These are phyloP conservation scores for Calephelis perditalis DNA, from an alignment of 2,888 invertebrate genomes.

Conservation along the genomic window DNA sequence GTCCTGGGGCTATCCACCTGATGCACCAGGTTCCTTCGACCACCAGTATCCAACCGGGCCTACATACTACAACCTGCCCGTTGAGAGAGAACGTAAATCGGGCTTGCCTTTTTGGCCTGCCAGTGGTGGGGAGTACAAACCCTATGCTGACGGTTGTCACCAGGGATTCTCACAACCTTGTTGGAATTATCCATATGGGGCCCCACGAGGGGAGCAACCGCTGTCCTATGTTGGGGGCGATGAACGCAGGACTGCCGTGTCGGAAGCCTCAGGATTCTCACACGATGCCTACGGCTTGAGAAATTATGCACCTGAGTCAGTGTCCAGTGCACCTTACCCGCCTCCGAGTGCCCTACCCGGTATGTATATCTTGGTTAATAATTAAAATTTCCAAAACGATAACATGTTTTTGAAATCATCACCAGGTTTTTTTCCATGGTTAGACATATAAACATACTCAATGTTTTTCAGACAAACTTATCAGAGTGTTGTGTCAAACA, in stretches of 20 bases:
- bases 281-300: slow-evolving; percentile 87
- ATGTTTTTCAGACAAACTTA: slow-evolving; percentile 62
- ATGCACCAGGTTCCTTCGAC: slow-evolving; percentile 80
- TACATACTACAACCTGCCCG: slow-evolving; percentile 86
- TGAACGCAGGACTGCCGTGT: slow-evolving; percentile 82
- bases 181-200: slow-evolving; percentile 84
- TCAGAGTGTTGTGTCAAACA: slow-evolving; percentile 54
- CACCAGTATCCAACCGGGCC: slow-evolving; percentile 84
- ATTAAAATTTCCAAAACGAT: slow-evolving; percentile 15
- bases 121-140: slow-evolving; percentile 80
- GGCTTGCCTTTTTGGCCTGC: slow-evolving; percentile 84
- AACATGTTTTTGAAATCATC: slow-evolving; percentile 19
- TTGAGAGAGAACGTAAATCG: slow-evolving; percentile 81
- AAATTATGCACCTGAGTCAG: slow-evolving; percentile 85
- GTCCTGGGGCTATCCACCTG: slow-evolving; percentile 86
- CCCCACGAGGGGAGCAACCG: slow-evolving; percentile 81
- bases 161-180: slow-evolving; percentile 85
- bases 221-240: slow-evolving; percentile 85
- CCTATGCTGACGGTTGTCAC: slow-evolving; percentile 80
- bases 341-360: slow-evolving; percentile 84
- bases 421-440: slow-evolving; percentile 44
- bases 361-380: slow-evolving; percentile 46
- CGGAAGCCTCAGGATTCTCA: slow-evolving; percentile 81
- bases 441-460: slow-evolving; percentile 53
- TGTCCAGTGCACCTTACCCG: slow-evolving; percentile 86